These are phyloP conservation scores for Drosophila austrosaltans DNA, from an alignment of 2,888 invertebrate genomes.

Conservation along the genomic window DNA sequence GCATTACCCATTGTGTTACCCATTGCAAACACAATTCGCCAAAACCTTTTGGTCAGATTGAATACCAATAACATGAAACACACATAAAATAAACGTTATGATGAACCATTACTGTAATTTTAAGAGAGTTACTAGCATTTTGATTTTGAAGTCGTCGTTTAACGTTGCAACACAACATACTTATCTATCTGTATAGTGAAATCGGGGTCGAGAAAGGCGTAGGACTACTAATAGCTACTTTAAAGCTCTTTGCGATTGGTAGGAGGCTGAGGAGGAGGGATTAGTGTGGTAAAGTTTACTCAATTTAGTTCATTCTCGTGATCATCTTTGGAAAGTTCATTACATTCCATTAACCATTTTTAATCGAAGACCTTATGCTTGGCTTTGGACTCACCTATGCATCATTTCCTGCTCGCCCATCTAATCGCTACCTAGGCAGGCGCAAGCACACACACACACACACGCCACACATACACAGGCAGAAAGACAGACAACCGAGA, in stretches of 20 bases:
- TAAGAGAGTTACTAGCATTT: no score
- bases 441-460: conserved; percentile 26
- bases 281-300: not conserved
- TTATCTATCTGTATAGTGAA: no score
- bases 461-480: conserved; percentile 32
- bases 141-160: not conserved
- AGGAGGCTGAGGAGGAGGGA: not conserved
- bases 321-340: conserved; percentile 30
- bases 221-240: conserved; percentile 3
- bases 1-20: no score
- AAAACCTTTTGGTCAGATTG: no score
- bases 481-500: conserved; percentile 15
- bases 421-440: conserved; percentile 55
- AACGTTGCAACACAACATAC: not conserved
- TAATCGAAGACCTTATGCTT: conserved; percentile 3
- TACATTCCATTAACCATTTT: conserved; percentile 37
- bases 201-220: not conserved
- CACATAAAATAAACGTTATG: no score
- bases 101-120: no score
- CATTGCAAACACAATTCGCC: no score
- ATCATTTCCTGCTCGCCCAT: conserved; percentile 37
- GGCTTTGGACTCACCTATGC: conserved; percentile 22
- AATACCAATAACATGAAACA: no score
- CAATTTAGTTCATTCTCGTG: conserved; percentile 19
- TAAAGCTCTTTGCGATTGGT: not conserved